Percentiles rank a stretch among this genome's conserved stretches.
Conservation (phyloP, 2,888 invertebrate genomes). For the Zygogramma bicolorata region DNA sequence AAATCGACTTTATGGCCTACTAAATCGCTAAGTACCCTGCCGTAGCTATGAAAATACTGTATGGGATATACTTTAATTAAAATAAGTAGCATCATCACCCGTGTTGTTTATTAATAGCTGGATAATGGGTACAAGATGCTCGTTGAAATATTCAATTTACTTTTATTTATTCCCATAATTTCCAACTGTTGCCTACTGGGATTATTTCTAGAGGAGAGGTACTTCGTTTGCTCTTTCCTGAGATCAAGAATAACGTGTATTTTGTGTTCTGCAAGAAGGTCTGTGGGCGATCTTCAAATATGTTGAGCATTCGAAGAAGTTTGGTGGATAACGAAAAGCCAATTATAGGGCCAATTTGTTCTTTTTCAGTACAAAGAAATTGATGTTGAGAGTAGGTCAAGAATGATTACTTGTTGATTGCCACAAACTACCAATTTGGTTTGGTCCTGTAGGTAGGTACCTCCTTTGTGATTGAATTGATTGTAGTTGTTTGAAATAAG, state of each 20-base stretch:
- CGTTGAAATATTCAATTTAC: conserved; percentile 23
- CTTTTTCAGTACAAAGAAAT: too few species aligned
- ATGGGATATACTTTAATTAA: conserved; percentile 37
- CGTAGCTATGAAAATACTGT: conserved; percentile 38
- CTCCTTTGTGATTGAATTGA: too few species aligned
- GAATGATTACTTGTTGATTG: too few species aligned
- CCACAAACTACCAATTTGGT: too few species aligned
- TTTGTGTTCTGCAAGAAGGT: neutral
- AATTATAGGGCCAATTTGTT: too few species aligned
- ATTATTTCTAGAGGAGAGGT: neutral
- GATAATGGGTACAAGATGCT: conserved; percentile 23
- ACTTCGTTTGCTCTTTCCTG: neutral
- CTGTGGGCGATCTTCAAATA: neutral
- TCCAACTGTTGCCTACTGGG: conserved; percentile 12
- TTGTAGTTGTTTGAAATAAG: too few species aligned
- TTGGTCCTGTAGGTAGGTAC: too few species aligned
- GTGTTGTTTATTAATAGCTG: conserved; percentile 27
- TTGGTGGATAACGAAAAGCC: too few species aligned
- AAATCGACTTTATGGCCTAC: conserved; percentile 43
- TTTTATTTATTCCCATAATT: conserved; percentile 22
- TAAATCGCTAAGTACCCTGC: conserved; percentile 38
- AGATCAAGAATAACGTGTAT: neutral
- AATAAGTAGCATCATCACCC: conserved; percentile 30
- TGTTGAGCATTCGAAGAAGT: neutral
- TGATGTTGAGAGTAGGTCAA: too few species aligned